Conservation (phyloP, 2,113 vertebrate species). For the Brachyhypopomus gauderio region DNA sequence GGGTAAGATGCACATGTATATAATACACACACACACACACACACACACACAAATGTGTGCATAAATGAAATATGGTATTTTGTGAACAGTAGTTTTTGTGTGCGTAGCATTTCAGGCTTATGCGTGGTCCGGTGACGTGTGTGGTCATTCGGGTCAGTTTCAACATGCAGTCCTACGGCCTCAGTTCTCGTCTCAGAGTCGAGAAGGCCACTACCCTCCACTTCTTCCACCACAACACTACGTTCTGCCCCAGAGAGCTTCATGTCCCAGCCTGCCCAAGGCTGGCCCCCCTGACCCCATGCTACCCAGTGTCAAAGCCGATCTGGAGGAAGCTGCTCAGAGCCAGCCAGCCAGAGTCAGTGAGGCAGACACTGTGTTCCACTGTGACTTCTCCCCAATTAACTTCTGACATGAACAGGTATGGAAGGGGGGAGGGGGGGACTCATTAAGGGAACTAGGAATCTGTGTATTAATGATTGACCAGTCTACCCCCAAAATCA, state of each 20-base stretch:
- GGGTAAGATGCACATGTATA: slow-evolving; percentile 48
- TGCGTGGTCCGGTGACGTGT: slow-evolving; percentile 68
- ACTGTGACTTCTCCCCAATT: slow-evolving; percentile 77
- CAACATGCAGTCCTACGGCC: slow-evolving; percentile 60
- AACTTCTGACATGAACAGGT: slow-evolving; percentile 67
- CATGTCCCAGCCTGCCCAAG: slow-evolving; percentile 38
- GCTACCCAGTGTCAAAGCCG: slow-evolving; percentile 46
- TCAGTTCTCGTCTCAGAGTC: slow-evolving; percentile 53
- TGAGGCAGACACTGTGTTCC: slow-evolving; percentile 57
- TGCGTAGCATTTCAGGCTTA: slow-evolving; percentile 68
- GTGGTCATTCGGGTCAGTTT: slow-evolving; percentile 63
- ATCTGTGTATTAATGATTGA: neutral
- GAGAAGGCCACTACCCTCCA: slow-evolving; percentile 58
- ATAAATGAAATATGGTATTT: neutral
- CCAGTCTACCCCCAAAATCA: neutral
- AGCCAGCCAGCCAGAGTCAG: slow-evolving; percentile 36
- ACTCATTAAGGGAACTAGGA: neutral
- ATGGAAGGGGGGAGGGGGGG: slow-evolving; percentile 18
- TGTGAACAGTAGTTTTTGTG: slow-evolving; percentile 33
- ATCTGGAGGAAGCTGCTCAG: slow-evolving; percentile 40
- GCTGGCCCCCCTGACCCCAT: slow-evolving; percentile 37
- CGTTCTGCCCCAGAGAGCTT: slow-evolving; percentile 56
- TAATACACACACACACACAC: neutral
- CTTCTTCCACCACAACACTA: slow-evolving; percentile 57
- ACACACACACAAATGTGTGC: too few relatives aligned